Evolutionary conservation across 2,113 vertebrate species (phyloP).

Genomic region (Ascaphus truei): DNA sequence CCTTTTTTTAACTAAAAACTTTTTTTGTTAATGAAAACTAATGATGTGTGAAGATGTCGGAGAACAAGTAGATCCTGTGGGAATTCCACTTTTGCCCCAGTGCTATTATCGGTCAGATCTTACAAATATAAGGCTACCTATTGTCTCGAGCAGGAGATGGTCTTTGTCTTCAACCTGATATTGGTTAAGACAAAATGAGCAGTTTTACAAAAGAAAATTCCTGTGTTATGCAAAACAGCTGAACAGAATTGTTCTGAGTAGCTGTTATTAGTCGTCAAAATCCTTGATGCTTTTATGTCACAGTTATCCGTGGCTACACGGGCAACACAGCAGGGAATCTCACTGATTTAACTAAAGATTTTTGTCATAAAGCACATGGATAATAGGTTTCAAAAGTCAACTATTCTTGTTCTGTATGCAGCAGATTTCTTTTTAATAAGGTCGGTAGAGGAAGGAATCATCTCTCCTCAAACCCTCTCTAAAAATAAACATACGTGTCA

Average conservation of each 20-base stretch:
- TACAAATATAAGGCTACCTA: background rate
- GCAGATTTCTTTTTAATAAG: no score
- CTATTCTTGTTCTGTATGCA: no score
- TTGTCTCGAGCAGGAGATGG: background rate
- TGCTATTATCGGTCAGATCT: background rate
- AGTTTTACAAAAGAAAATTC: background rate
- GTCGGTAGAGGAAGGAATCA: no score
- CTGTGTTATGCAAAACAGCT: background rate
- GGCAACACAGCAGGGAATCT: background rate
- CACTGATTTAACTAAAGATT: background rate
- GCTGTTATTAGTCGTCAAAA: background rate
- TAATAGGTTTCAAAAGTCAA: no score
- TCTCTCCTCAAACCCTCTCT: no score
- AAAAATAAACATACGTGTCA: no score
- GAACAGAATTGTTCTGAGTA: background rate
- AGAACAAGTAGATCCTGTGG: constrained; percentile 18
- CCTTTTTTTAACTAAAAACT: no score
- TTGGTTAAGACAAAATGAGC: constrained; percentile 39
- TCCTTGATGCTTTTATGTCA: accelerated
- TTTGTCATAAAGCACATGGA: no score
- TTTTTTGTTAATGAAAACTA: constrained; percentile 42
- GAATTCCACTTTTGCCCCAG: background rate
- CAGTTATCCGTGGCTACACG: accelerated
- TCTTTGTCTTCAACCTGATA: background rate
- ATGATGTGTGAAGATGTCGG: constrained; percentile 39